Evolutionary conservation across 2,888 invertebrate genomes (phyloP).

Genomic region (Urechis unicinctus): DNA sequence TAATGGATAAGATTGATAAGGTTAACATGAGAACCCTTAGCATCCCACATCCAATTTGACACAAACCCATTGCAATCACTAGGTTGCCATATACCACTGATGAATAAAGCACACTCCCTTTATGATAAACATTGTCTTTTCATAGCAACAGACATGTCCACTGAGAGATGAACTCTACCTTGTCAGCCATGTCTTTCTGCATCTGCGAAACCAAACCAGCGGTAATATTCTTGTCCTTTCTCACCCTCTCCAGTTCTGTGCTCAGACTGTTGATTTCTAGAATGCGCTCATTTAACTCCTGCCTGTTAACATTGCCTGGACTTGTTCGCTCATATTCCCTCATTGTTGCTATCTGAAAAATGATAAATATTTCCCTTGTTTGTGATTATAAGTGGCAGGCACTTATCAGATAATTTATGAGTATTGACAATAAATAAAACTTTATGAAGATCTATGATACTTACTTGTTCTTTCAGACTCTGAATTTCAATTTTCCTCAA

Average conservation of each 20-base stretch:
- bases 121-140: no score
- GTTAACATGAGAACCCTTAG: no score
- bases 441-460: background rate
- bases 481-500: conserved; percentile 36
- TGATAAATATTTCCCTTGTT: background rate
- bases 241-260: conserved; percentile 42
- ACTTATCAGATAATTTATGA: background rate
- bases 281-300: conserved; percentile 16
- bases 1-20: no score
- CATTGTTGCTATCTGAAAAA: conserved; percentile 7
- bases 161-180: no score
- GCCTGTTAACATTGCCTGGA: conserved; percentile 3
- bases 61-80: no score
- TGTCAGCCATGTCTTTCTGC: conserved; percentile 47
- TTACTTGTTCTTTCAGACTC: conserved; percentile 39
- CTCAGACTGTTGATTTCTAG: conserved; percentile 32
- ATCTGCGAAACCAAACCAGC: conserved; percentile 47
- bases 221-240: conserved; percentile 47
- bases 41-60: no score
- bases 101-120: no score
- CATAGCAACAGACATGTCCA: no score
- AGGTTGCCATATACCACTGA: no score
- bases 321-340: background rate
- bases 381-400: background rate
- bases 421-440: background rate